Percentiles rank a stretch among this genome's conserved stretches.
Conservation (phyloP, 2,888 invertebrate genomes). For the Argyresthia goedartella region DNA sequence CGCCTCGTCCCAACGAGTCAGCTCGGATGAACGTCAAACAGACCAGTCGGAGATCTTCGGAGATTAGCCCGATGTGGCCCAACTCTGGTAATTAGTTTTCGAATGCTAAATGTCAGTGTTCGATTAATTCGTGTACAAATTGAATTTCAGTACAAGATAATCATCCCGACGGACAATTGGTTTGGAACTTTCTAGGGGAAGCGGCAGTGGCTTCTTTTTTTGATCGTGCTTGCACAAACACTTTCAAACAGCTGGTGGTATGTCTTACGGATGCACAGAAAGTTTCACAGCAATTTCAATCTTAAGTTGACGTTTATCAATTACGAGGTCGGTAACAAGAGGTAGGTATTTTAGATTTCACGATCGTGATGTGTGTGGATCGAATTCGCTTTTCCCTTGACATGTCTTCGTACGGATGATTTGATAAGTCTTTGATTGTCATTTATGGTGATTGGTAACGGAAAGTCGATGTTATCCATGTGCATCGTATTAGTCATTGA, state of each 20-base stretch:
- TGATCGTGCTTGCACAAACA: not conserved
- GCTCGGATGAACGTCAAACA: conserved; percentile 4
- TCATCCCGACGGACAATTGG: not conserved
- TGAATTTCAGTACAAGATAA: conserved; percentile 2
- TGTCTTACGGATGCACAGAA: not conserved
- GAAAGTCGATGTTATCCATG: not conserved
- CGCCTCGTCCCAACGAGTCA: not conserved
- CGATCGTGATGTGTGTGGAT: not conserved
- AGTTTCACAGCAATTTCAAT: not conserved
- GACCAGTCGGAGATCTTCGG: not conserved
- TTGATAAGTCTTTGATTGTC: not conserved
- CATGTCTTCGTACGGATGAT: not conserved
- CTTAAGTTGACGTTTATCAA: not conserved
- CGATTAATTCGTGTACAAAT: conserved; percentile 2
- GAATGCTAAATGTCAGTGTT: conserved; percentile 2
- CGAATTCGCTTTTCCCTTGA: not conserved
- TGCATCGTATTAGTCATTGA: too few species aligned
- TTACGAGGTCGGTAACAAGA: not conserved
- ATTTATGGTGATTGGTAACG: not conserved
- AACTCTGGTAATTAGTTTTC: not conserved
- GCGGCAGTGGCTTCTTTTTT: not conserved
- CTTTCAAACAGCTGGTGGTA: not conserved
- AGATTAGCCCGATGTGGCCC: not conserved
- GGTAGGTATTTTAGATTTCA: not conserved
- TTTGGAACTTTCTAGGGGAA: conserved; percentile 4